phyloP scores from a whole-genome alignment of 2,888 invertebrate species.

The Leptura quadrifasciata region DNA sequence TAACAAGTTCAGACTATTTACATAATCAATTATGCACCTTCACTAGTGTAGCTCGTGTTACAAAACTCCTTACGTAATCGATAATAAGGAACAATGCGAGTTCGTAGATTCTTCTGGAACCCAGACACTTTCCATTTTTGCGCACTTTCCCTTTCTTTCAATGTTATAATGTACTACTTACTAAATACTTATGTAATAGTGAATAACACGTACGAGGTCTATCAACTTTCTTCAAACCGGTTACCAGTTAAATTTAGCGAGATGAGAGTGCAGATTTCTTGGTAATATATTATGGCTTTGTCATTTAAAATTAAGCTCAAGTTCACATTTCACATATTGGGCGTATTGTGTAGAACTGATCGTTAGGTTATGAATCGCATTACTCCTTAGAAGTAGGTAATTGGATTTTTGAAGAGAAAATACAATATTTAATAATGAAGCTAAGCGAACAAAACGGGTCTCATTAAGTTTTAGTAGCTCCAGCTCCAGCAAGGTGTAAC shows the following conservation, averaged over 20 bases:
- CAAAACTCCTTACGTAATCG: constrained; percentile 5
- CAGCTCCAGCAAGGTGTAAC: too few relatives aligned
- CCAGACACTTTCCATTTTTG: not conserved
- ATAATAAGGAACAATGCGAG: not conserved
- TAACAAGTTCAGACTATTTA: not conserved
- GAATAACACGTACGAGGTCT: not conserved
- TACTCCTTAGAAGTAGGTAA: too few relatives aligned
- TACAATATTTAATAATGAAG: too few relatives aligned
- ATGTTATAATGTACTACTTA: not conserved
- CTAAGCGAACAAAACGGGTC: too few relatives aligned
- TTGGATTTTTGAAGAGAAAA: too few relatives aligned
- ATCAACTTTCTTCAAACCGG: not conserved
- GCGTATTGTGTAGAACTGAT: too few relatives aligned
- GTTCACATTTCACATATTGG: too few relatives aligned
- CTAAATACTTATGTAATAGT: not conserved
- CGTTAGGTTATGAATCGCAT: too few relatives aligned
- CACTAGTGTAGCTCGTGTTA: not conserved
- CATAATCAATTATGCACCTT: not conserved
- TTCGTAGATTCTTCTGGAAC: constrained; percentile 10
- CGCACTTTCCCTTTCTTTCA: constrained; percentile 17
- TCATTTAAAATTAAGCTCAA: not conserved
- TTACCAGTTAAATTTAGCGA: not conserved
- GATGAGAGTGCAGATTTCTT: not conserved
- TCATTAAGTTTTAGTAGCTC: too few relatives aligned
- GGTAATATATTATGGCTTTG: not conserved